Conservation (phyloP, 2,888 invertebrate genomes). For the Dicycla oo region DNA sequence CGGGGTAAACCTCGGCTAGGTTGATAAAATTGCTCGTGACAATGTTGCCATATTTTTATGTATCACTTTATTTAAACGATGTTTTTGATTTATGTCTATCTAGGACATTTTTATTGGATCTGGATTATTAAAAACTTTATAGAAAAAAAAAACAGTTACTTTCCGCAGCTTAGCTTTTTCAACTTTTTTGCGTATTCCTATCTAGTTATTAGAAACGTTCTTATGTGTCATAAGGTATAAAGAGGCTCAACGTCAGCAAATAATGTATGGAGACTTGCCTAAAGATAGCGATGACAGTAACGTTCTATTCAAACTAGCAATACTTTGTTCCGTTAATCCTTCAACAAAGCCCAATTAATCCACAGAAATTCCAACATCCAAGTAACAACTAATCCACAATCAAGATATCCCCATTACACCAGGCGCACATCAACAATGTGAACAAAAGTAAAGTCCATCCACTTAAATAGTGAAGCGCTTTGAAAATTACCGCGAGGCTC, state of each 20-base stretch:
- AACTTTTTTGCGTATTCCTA: not conserved
- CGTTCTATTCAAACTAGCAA: constrained; percentile 1
- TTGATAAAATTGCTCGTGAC: constrained; percentile 34
- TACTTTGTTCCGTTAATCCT: constrained; percentile 15
- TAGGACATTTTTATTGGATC: constrained; percentile 21
- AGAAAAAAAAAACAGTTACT: not conserved
- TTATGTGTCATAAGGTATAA: not conserved
- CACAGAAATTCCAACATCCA: constrained; percentile 12
- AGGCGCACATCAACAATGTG: constrained; percentile 38
- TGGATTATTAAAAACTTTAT: not conserved
- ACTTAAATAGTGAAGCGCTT: not conserved
- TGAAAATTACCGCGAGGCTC: not conserved
- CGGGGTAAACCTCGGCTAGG: constrained; percentile 8
- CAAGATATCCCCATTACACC: constrained; percentile 39
- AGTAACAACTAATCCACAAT: constrained; percentile 42
- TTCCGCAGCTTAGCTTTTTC: too few species aligned
- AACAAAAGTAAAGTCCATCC: constrained; percentile 24
- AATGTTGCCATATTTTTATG: constrained; percentile 45
- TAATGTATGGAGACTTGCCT: not conserved
- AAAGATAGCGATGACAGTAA: constrained; percentile 3
- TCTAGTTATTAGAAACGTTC: not conserved
- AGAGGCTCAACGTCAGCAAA: not conserved
- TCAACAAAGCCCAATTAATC: constrained; percentile 35
- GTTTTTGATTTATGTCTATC: constrained; percentile 41
- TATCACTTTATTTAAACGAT: constrained; percentile 16